Conservation (phyloP, 2,113 vertebrate genomes). For the Anser brachyrhynchus region DNA sequence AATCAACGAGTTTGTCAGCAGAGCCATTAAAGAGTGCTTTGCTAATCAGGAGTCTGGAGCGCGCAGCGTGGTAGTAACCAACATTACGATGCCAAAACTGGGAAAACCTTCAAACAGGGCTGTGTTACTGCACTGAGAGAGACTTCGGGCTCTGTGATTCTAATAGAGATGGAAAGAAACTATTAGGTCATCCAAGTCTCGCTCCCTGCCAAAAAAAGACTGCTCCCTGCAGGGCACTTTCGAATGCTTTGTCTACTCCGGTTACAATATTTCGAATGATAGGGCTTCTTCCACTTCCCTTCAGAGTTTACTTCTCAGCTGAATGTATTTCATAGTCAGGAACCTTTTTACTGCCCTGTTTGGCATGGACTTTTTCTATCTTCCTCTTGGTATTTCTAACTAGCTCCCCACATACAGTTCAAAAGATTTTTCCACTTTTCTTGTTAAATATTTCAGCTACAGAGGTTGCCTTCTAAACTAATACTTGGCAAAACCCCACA, state of each 20-base stretch:
- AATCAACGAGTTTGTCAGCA: slow-evolving; percentile 23
- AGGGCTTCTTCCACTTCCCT: slow-evolving; percentile 29
- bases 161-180: slow-evolving; percentile 46
- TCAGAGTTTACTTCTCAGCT: not conserved
- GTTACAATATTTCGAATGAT: slow-evolving; percentile 2
- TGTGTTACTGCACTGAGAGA: slow-evolving; percentile 17
- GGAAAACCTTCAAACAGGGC: slow-evolving; percentile 15
- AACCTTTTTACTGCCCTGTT: not conserved
- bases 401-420: not conserved
- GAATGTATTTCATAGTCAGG: not conserved
- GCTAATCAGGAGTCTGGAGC: not conserved
- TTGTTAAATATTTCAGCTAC: not conserved
- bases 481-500: not conserved
- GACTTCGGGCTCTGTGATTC: slow-evolving; percentile 2
- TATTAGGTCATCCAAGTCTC: slow-evolving; percentile 43
- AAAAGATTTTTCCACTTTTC: not conserved
- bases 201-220: slow-evolving; percentile 20
- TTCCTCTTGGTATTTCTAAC: not conserved
- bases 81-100: not conserved
- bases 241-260: slow-evolving; percentile 13
- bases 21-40: not conserved
- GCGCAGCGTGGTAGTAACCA: not conserved
- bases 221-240: slow-evolving; percentile 30
- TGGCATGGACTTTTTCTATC: not conserved
- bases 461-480: not conserved